Conservation (phyloP, 2,797 vertebrate genomes). For the Acipenser oxyrinchus region DNA sequence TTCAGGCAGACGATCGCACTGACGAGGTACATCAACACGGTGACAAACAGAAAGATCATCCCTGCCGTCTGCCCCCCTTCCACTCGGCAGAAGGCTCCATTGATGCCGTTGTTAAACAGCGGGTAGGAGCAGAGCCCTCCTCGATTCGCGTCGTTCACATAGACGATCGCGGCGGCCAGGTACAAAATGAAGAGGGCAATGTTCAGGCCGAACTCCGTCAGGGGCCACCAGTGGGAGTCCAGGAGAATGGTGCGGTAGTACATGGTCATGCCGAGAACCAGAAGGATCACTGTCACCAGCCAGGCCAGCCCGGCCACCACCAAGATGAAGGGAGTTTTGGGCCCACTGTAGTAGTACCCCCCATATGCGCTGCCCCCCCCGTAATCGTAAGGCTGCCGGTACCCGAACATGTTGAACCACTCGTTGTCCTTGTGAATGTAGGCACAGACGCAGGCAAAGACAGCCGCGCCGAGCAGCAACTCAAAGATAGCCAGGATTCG, state of each 20-base stretch:
- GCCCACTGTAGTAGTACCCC: slow-evolving; percentile 74
- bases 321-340: slow-evolving; percentile 84
- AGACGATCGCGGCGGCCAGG: slow-evolving; percentile 80
- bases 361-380: slow-evolving; percentile 45
- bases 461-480: slow-evolving; percentile 81
- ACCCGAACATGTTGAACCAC: slow-evolving; percentile 91
- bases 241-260: slow-evolving; percentile 93
- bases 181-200: slow-evolving; percentile 79
- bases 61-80: slow-evolving; percentile 89
- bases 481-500: slow-evolving; percentile 78
- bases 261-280: slow-evolving; percentile 93
- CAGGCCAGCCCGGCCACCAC: slow-evolving; percentile 82
- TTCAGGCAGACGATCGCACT: slow-evolving; percentile 80
- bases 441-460: slow-evolving; percentile 92
- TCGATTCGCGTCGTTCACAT: slow-evolving; percentile 80
- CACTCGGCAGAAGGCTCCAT: slow-evolving; percentile 74
- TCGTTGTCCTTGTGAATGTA: slow-evolving; percentile 95
- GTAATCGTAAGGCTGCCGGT: slow-evolving; percentile 66
- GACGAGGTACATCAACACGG: slow-evolving; percentile 75
- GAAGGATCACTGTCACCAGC: slow-evolving; percentile 77
- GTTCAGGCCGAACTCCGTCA: slow-evolving; percentile 89
- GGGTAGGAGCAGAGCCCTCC: slow-evolving; percentile 87
- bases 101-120: slow-evolving; percentile 78
- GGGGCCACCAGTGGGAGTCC: slow-evolving; percentile 91
- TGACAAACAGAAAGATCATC: slow-evolving; percentile 87